Conservation (phyloP, 1,140 invertebrate genomes). For the Aphaenogaster ashmeadi region DNA sequence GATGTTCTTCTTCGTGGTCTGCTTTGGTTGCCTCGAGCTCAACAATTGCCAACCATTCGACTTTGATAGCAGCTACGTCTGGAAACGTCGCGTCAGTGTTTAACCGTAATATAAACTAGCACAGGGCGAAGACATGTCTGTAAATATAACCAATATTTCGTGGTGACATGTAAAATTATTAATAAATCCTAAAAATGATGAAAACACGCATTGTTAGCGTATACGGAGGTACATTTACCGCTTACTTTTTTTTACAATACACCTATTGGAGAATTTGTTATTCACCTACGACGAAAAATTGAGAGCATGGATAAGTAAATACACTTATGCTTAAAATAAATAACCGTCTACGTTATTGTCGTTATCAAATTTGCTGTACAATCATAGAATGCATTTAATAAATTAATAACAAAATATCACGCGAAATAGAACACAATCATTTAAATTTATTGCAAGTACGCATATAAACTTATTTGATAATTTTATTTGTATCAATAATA, state of each 20-base stretch:
- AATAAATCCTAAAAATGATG: constrained; percentile 80
- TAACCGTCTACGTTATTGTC: constrained; percentile 15
- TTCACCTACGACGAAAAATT: constrained; percentile 56
- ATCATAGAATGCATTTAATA: constrained; percentile 1
- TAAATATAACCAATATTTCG: constrained; percentile 77
- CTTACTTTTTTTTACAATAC: constrained; percentile 73
- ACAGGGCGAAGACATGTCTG: constrained; percentile 72
- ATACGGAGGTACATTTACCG: constrained; percentile 63
- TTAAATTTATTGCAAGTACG: constrained; percentile 32
- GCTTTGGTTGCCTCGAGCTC: constrained; percentile 44
- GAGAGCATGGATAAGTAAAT: constrained; percentile 48
- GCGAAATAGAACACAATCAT: neutral
- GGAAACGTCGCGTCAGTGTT: constrained; percentile 65
- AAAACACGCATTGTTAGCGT: constrained; percentile 66
- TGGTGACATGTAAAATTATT: constrained; percentile 80
- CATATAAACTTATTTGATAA: constrained; percentile 75
- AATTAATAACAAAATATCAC: neutral
- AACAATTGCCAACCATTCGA: constrained; percentile 56
- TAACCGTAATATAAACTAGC: constrained; percentile 53
- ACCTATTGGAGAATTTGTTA: constrained; percentile 68
- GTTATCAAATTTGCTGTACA: constrained; percentile 50
- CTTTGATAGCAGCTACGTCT: constrained; percentile 43
- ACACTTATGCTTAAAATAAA: constrained; percentile 62
- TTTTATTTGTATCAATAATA: constrained; percentile 77
- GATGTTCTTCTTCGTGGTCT: constrained; percentile 31